Base-by-base conservation (phyloP, 2,888 invertebrate species). In the Agonopterix heracliana region DNA sequence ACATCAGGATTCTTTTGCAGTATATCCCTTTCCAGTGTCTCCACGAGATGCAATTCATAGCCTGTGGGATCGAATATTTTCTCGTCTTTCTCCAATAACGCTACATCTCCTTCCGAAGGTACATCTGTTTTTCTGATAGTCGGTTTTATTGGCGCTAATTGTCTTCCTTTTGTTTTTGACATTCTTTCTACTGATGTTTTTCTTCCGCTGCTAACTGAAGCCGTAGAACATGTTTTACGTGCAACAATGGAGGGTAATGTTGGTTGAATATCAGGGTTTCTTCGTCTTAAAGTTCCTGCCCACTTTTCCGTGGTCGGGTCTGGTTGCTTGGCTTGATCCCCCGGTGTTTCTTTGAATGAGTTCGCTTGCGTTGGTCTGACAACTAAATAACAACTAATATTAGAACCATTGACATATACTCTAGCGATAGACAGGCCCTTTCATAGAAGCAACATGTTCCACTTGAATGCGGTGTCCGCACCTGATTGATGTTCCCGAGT, bases 21-120 rank as follows among this genome's bases (percentile, higher is more conserved):
- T 54, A 96, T 96, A 69, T 96, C 96, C 66, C 95, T 91, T 75
- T 96, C 96, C 41, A 96, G 76, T 11, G 94, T 94, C 56, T 96
- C 96, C 5, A 96, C 94, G 46, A 97, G 83, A 73, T 95, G 92
- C 3, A 90, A 68, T 64, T 93, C 96, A 68, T 92, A 94, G 3
- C 95, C 95, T 4, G 91, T 81, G 0, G 93, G 89, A 57, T 92
- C 92, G 66, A 93, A 94, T 3, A 91, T 83, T 60, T 59, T 90
- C 60, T 77, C 90, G 64, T 82, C 82, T 51, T 63, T 78, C 52
- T 87, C 88, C 38, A 74, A 59, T 43, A 86, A 69, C 0, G 81
- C 74, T 1, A 79, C 62, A 56, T 81, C 86, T 49, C 77, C 75
- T 77, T 91, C 72, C 63, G 76, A 35, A 49, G 89, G 57, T 63